These are phyloP conservation scores for Crocallis elinguaria DNA, from an alignment of 2,888 invertebrate genomes.

Conservation along the genomic window DNA sequence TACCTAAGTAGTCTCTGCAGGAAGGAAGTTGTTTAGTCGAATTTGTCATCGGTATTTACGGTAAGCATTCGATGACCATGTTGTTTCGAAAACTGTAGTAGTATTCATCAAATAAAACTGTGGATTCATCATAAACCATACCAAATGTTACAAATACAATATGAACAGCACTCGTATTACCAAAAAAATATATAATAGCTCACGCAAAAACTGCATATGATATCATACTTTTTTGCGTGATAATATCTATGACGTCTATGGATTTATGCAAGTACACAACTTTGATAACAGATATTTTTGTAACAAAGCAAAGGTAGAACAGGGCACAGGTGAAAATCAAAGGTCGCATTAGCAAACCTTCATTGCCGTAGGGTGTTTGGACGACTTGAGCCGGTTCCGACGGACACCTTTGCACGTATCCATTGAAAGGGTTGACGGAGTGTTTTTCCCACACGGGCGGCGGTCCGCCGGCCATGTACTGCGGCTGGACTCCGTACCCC, in stretches of 20 bases:
- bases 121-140: too few species aligned
- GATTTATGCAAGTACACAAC: constrained; percentile 2
- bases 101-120: too few species aligned
- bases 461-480: constrained; percentile 59
- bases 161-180: constrained; percentile 11
- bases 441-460: constrained; percentile 67
- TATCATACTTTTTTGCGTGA: constrained; percentile 28
- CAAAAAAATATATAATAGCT: constrained; percentile 10
- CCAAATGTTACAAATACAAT: background rate
- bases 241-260: constrained; percentile 13
- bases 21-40: too few species aligned
- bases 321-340: constrained; percentile 12
- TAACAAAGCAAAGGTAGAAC: constrained; percentile 2
- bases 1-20: too few species aligned
- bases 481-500: constrained; percentile 58
- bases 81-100: too few species aligned
- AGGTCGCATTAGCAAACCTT: constrained; percentile 57
- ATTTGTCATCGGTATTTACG: too few species aligned
- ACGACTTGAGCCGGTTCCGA: constrained; percentile 36
- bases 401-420: constrained; percentile 52
- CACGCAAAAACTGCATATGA: constrained; percentile 22
- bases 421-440: constrained; percentile 51
- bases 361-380: constrained; percentile 39
- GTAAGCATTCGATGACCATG: too few species aligned
- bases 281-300: constrained; percentile 5